Base-by-base conservation (phyloP, 2,113 vertebrate genomes). In the Pygoscelis antarcticus region DNA sequence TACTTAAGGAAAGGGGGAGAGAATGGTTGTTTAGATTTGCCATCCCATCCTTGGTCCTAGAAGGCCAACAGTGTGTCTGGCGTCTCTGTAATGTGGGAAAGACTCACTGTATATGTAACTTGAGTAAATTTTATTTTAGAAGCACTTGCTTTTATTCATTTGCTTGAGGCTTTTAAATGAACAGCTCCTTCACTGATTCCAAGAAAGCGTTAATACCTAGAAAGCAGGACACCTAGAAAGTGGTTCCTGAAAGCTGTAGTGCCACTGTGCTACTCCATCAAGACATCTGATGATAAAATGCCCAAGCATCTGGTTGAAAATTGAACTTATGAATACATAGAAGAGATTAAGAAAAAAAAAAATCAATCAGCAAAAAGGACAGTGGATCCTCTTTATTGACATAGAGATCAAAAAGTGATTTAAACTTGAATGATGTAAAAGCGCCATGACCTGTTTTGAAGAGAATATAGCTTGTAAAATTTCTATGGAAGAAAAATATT, bases 371-470 rank as follows among this genome's bases (percentile, higher is more conserved):
- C 36, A 66, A 30, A n/a, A 80, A 55, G n/a, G 27, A 36, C 42
- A 66, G 10, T 19, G 7, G 46, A 19, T 60, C 21, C 30, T 81
- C 44, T 77, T 64, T 36, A 75, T 22, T 87, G 90, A 61, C 23
- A 14, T 6, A 49, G 22, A 57, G 23, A 36, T 78, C 16, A 86
- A 86, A 65, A 61, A 95, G 21, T 49, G 30, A 30, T 69, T 83
- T 80, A 19, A 60, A 49, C 21, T 2, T 44, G 29, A 57, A 14
- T 8, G 11, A 22, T 40, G 9, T 44, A 12, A n/a, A 79, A 57
- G 23, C 3, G 7, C 34, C 0, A 0, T 47, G 36, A 40, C 9
- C 19, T 2, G 0, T 77, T 80, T 32, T 72, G 58, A 61, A 29
- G 36, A 61, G 40, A 52, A 38, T 7, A 30, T 11, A 58, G 34